These are phyloP conservation scores for Ptychochromis oligacanthus DNA, from an alignment of 2,113 vertebrate genomes.

Conservation along the genomic window DNA sequence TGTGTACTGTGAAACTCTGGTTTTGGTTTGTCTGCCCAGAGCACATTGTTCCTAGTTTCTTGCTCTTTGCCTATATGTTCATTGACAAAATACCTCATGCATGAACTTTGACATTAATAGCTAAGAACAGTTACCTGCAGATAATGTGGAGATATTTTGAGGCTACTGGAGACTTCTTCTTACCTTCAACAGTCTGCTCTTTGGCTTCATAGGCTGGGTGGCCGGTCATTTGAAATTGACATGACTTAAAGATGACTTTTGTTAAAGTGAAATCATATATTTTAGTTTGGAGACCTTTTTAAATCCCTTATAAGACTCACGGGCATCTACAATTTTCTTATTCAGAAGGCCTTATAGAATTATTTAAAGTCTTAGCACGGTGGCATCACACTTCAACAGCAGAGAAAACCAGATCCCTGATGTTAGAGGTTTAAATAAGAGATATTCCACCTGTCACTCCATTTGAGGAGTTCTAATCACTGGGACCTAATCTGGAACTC, in stretches of 20 bases:
- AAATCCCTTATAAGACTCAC: background rate
- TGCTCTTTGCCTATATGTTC: background rate
- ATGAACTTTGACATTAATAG: background rate
- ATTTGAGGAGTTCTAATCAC: background rate
- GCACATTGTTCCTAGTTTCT: background rate
- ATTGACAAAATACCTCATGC: background rate
- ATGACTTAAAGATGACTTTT: background rate
- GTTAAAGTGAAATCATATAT: too few relatives aligned
- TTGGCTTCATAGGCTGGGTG: background rate
- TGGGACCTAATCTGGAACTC: background rate
- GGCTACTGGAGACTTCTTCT: background rate
- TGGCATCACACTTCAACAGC: background rate
- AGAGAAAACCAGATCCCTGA: background rate
- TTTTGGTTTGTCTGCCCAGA: background rate
- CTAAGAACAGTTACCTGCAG: background rate
- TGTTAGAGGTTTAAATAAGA: background rate
- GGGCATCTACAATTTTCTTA: background rate
- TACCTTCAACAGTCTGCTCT: background rate
- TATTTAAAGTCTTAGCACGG: background rate
- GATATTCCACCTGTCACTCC: background rate
- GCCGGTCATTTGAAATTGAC: fast-evolving
- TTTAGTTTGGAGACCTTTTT: background rate
- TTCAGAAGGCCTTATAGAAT: background rate
- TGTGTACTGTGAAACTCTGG: background rate
- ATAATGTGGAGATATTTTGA: too few relatives aligned